Conservation (phyloP, 2,797 vertebrate species). For the Anisognathus igniventris region DNA sequence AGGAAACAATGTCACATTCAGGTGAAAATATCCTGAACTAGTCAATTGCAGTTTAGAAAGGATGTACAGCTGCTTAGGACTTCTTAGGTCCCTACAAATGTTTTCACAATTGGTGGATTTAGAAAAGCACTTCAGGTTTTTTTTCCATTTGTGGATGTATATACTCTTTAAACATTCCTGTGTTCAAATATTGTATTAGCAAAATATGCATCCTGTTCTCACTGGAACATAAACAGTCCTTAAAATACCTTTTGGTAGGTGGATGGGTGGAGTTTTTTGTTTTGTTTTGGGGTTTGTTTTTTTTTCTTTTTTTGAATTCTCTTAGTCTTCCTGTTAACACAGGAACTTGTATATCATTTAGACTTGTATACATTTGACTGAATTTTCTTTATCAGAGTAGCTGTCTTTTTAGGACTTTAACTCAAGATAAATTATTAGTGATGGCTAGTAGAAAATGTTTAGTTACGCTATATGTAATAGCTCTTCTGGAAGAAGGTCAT, state of each 20-base stretch:
- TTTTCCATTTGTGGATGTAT: slow-evolving; percentile 5
- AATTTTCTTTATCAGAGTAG: not conserved
- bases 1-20: not conserved
- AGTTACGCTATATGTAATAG: not conserved
- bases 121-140: not conserved
- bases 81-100: not conserved
- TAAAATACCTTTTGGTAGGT: slow-evolving; percentile 26
- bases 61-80: not conserved
- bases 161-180: not conserved
- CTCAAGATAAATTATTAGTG: not conserved
- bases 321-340: not conserved
- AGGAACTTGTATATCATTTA: not conserved
- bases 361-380: not conserved
- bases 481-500: not conserved
- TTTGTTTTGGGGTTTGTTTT: not conserved
- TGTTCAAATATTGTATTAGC: not conserved
- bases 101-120: not conserved
- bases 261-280: not conserved
- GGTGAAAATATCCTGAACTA: not conserved
- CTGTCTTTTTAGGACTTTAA: not conserved
- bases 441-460: not conserved
- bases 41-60: not conserved
- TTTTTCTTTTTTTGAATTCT: not conserved
- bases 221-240: slow-evolving; percentile 3
- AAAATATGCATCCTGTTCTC: slow-evolving; percentile 24